Conservation (phyloP, 2,113 vertebrate species). For the Ovis aries region DNA sequence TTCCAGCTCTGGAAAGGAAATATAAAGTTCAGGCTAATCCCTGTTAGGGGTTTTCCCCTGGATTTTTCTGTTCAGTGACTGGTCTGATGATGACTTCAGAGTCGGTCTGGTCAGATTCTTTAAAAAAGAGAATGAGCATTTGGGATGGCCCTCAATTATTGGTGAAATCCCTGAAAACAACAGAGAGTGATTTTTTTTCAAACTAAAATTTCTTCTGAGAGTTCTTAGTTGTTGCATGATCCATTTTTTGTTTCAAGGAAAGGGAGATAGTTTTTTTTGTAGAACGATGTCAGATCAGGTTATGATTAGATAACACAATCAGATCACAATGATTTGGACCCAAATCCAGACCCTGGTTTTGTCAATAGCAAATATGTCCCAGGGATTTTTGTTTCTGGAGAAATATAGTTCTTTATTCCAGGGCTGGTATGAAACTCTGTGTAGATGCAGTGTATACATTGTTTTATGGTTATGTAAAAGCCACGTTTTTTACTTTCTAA, state of each 20-base stretch:
- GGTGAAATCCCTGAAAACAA: background rate
- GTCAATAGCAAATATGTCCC: conserved; percentile 45
- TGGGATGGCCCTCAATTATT: background rate
- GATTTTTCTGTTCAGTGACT: conserved; percentile 30
- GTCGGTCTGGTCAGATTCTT: background rate
- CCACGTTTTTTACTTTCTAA: conserved; percentile 38
- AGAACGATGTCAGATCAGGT: background rate
- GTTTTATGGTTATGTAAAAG: conserved; percentile 29
- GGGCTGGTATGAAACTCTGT: background rate
- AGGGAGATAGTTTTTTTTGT: background rate
- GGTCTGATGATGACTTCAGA: background rate
- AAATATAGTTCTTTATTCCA: background rate
- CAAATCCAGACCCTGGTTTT: background rate
- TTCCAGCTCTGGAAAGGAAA: conserved; percentile 45
- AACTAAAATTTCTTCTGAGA: conserved; percentile 6
- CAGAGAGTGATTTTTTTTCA: background rate
- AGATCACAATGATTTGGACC: conserved; percentile 53
- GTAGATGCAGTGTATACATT: background rate
- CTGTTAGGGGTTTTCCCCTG: conserved; percentile 30
- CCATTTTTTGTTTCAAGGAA: conserved; percentile 26
- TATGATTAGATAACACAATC: background rate
- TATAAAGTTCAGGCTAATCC: background rate
- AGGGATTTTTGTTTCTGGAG: conserved; percentile 25
- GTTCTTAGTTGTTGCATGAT: background rate
- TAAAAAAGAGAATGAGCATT: background rate